phyloP scores from a whole-genome alignment of 1,140 invertebrate species.

The Asobara japonica region DNA sequence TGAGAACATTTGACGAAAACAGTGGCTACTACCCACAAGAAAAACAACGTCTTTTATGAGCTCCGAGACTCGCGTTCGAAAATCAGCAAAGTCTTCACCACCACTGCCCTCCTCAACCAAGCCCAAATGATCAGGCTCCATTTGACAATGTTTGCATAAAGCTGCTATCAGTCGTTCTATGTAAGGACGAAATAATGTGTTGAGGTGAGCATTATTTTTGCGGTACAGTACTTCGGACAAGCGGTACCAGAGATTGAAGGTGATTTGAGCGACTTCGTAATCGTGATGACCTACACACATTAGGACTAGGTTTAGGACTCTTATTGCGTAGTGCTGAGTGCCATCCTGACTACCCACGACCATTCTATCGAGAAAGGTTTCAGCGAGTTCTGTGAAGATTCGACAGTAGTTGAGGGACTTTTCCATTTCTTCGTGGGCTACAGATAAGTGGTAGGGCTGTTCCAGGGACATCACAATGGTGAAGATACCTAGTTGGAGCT shows the following conservation, averaged over 20 bases:
- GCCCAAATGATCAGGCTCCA: slow-evolving; percentile 89
- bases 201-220: slow-evolving; percentile 82
- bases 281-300: slow-evolving; percentile 96
- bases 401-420: slow-evolving; percentile 92
- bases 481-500: slow-evolving; percentile 72
- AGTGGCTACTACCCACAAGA: slow-evolving; percentile 91
- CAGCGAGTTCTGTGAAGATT: slow-evolving; percentile 94
- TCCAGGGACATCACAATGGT: slow-evolving; percentile 83
- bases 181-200: slow-evolving; percentile 86
- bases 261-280: slow-evolving; percentile 96
- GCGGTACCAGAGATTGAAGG: slow-evolving; percentile 97
- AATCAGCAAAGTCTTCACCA: slow-evolving; percentile 76
- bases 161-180: slow-evolving; percentile 88
- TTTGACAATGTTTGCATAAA: slow-evolving; percentile 87
- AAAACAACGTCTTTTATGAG: slow-evolving; percentile 98
- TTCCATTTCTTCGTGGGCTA: slow-evolving; percentile 92
- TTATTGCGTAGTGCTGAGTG: slow-evolving; percentile 82
- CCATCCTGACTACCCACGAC: slow-evolving; percentile 63
- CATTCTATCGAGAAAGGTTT: slow-evolving; percentile 89
- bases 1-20: slow-evolving; percentile 91
- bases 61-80: slow-evolving; percentile 89
- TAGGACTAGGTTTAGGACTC: slow-evolving; percentile 88
- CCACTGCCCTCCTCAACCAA: slow-evolving; percentile 81
- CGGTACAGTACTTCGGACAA: slow-evolving; percentile 95
- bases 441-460: slow-evolving; percentile 88